These are phyloP conservation scores for Leptodactylus fallax DNA, from an alignment of 2,797 vertebrate genomes.

Conservation along the genomic window DNA sequence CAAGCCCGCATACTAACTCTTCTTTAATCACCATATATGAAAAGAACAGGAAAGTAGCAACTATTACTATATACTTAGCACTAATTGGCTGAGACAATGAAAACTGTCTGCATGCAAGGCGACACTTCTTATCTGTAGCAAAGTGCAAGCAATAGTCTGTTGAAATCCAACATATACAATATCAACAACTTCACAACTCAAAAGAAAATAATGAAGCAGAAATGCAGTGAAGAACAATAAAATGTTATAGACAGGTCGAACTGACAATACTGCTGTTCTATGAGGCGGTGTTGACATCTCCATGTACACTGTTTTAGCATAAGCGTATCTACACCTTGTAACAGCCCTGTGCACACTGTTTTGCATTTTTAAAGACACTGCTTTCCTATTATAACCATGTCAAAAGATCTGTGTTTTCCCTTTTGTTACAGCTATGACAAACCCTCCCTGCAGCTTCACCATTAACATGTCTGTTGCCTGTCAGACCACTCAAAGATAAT, in stretches of 20 bases:
- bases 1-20: neutral
- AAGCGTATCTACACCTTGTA: slow-evolving; percentile 13
- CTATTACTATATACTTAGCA: neutral
- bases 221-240: neutral
- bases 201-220: neutral
- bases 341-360: neutral
- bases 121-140: neutral
- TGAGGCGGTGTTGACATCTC: neutral
- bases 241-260: neutral
- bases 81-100: neutral
- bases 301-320: neutral
- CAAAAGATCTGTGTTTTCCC: slow-evolving; percentile 76
- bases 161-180: neutral
- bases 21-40: neutral
- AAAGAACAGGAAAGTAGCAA: neutral
- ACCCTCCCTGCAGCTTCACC: slow-evolving; percentile 81
- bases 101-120: neutral
- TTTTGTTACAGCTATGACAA: slow-evolving; percentile 76
- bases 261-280: neutral
- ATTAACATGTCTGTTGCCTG: slow-evolving; percentile 87
- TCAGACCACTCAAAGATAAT: slow-evolving; percentile 86
- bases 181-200: neutral
- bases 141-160: neutral
- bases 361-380: slow-evolving; percentile 21
- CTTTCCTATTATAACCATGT: slow-evolving; percentile 41